These are phyloP conservation scores for Rhodeus uyekii DNA, from an alignment of 2,797 vertebrate genomes.

Conservation along the genomic window DNA sequence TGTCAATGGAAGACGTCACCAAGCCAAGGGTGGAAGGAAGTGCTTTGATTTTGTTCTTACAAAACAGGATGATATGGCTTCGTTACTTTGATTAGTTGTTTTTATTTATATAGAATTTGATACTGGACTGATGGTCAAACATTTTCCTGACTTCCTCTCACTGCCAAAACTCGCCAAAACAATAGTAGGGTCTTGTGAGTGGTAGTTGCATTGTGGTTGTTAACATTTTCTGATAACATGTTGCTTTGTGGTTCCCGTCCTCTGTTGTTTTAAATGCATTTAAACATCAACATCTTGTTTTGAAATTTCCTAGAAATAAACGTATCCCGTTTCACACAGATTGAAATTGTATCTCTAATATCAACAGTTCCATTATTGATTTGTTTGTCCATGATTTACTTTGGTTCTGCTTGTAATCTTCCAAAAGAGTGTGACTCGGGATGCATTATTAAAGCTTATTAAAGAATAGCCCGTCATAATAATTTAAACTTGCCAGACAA, in stretches of 20 bases:
- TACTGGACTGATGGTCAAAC: neutral
- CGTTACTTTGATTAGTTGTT: conserved; percentile 24
- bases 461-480: conserved; percentile 9
- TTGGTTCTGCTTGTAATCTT: neutral
- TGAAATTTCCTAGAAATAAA: neutral
- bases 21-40: conserved; percentile 23
- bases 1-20: neutral
- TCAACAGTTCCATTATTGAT: neutral
- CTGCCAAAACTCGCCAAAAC: neutral
- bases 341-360: neutral
- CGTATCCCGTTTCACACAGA: neutral
- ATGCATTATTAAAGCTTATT: neutral
- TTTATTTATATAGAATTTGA: neutral
- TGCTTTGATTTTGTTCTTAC: conserved; percentile 15
- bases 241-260: neutral
- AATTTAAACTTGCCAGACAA: conserved; percentile 30
- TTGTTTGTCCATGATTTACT: neutral
- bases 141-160: neutral
- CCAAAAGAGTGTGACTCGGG: neutral
- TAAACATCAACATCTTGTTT: neutral
- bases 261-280: neutral
- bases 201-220: neutral
- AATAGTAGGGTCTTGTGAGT: neutral
- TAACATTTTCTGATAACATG: neutral
- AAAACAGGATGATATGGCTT: conserved; percentile 17